Conservation (phyloP, 2,113 vertebrate genomes). For the Athene noctua region DNA sequence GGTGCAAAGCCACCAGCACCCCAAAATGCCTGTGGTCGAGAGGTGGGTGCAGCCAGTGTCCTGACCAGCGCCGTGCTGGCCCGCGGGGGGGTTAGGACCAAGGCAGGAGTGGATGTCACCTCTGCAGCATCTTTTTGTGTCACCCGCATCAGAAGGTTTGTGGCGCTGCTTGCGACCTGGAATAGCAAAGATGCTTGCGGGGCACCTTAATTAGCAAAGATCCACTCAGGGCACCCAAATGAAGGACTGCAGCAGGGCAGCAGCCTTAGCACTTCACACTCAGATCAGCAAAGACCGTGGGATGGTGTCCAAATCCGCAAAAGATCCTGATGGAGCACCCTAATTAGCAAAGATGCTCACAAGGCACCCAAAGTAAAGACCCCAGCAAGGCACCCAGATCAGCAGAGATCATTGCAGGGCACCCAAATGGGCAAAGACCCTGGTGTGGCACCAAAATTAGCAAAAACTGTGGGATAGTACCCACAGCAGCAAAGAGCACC, state of each 20-base stretch:
- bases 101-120: not conserved
- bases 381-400: too few species aligned
- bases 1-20: accelerated
- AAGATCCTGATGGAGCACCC: not conserved
- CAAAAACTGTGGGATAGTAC: not conserved
- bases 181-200: not conserved
- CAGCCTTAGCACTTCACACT: too few species aligned
- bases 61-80: accelerated
- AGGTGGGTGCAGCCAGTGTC: accelerated
- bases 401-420: not conserved
- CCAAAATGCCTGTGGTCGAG: accelerated
- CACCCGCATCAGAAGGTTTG: not conserved
- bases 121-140: not conserved
- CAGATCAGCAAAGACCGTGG: not conserved
- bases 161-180: accelerated
- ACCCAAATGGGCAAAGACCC: not conserved
- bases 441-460: not conserved
- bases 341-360: accelerated
- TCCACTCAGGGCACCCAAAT: not conserved
- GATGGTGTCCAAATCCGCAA: too few species aligned
- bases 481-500: not conserved
- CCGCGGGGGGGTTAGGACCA: accelerated
- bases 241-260: not conserved
- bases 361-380: not conserved
- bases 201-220: not conserved